These are phyloP conservation scores for Cerceris rybyensis DNA, from an alignment of 2,888 invertebrate species.

Conservation along the genomic window DNA sequence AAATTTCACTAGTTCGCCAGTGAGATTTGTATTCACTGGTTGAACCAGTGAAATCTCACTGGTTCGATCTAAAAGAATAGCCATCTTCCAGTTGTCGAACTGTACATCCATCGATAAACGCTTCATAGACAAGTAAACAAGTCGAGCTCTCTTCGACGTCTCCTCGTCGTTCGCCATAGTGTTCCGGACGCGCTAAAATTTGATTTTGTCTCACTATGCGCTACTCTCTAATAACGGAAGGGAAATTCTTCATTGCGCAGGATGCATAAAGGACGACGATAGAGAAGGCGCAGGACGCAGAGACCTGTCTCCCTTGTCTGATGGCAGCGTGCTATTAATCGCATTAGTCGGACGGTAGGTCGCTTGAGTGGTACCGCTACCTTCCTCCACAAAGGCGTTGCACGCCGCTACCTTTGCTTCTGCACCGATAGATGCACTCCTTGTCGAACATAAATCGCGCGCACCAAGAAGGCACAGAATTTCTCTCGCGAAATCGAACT, in stretches of 20 bases:
- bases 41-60: too few relatives aligned
- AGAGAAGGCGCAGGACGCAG: slow-evolving; percentile 34
- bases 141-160: slow-evolving; percentile 11
- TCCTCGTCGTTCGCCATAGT: slow-evolving; percentile 45
- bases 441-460: slow-evolving; percentile 28
- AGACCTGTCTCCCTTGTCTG: slow-evolving; percentile 65
- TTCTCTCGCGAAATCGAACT: slow-evolving; percentile 11
- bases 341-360: slow-evolving; percentile 73
- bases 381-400: slow-evolving; percentile 61
- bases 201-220: slow-evolving; percentile 68
- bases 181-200: slow-evolving; percentile 67
- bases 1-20: too few relatives aligned
- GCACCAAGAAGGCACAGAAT: slow-evolving; percentile 24
- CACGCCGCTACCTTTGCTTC: slow-evolving; percentile 40
- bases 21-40: too few relatives aligned
- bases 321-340: slow-evolving; percentile 73
- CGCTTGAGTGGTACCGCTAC: slow-evolving; percentile 66
- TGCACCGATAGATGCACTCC: slow-evolving; percentile 40
- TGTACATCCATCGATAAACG: too few relatives aligned
- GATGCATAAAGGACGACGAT: slow-evolving; percentile 32
- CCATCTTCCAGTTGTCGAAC: too few relatives aligned
- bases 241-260: slow-evolving; percentile 67
- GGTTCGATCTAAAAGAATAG: too few relatives aligned
- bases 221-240: slow-evolving; percentile 58
- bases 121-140: too few relatives aligned